Evolutionary conservation across 2,888 invertebrate genomes (phyloP), one percentile per base, ranked within the genome.

Genomic region (Meta bourneti): DNA sequence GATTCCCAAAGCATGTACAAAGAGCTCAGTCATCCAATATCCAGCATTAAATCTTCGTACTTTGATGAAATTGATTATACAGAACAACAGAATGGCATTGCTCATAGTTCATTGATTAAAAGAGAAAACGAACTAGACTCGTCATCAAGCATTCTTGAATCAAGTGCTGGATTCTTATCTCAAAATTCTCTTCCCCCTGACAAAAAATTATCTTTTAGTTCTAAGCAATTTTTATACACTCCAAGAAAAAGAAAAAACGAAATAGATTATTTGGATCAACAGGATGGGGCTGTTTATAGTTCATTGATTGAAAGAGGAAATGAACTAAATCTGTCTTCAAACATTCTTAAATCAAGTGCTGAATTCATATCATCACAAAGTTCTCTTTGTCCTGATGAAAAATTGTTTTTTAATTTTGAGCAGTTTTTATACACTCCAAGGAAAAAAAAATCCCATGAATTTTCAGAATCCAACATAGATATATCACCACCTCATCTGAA

Each of bases 201-300:
- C 11, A 61, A 61, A 16, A 61, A 61, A 61, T 61, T 61, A 51
- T 6, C 7, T 5, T 52, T 83, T 20, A 16, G 74, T 61, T 61
- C 74, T 51, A 75, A 84, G n/a, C 54, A 74, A 48, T 84, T 48
- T 48, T 52, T 48, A n/a, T 75, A 61, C 34, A 75, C 20, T 48
- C 82, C 82, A 6, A 84, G 20, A 13, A 84, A 84, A 75, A 84
- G 84, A n/a, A 75, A 61, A 16, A 34, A 61, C 4, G 34, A 34
- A 34, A 4, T 2, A 34, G 4, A 2, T 34, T 34, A 34, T 34
- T 34, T 34, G 4, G 34, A 34, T 2, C 34, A 34, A 34, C 34
- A 34, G 34, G 4, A 34, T 34, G 13, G 9, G 6, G 6, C 61
- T 61, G 61, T 9, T 16, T 16, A 61, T 16, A 16, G 13, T 16